Percentiles rank a stretch among this genome's conserved stretches.
Evolutionary conservation across 1,140 invertebrate species (phyloP).

Genomic region (Batillaria attramentaria): DNA sequence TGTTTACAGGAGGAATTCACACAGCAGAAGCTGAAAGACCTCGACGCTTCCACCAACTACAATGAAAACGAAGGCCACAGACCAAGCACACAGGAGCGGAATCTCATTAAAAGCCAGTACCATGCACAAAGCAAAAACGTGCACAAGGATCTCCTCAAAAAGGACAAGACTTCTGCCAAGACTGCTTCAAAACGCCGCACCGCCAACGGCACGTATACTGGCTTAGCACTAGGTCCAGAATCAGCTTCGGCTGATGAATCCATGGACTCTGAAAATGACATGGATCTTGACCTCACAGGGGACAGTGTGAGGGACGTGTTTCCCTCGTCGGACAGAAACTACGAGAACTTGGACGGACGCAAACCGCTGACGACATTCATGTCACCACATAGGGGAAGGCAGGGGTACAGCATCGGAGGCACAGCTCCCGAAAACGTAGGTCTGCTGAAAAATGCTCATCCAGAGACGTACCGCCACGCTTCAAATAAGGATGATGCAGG

Average conservation of each 20-base stretch:
- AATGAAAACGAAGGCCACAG: slow-evolving; percentile 43
- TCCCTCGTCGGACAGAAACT: not conserved
- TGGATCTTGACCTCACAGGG: slow-evolving; percentile 19
- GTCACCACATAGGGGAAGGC: slow-evolving; percentile 5
- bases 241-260: slow-evolving; percentile 50
- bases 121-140: slow-evolving; percentile 49
- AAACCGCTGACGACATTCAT: slow-evolving; percentile 25
- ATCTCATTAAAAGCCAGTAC: slow-evolving; percentile 46
- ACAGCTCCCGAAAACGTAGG: not conserved
- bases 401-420: not conserved
- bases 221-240: slow-evolving; percentile 39
- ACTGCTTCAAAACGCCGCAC: slow-evolving; percentile 31
- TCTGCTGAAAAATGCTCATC: not conserved
- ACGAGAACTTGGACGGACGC: not conserved
- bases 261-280: slow-evolving; percentile 31
- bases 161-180: slow-evolving; percentile 18
- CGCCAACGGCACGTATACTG: slow-evolving; percentile 42
- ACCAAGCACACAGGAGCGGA: slow-evolving; percentile 42
- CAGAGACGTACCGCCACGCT: not conserved
- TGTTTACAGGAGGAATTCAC: slow-evolving; percentile 42
- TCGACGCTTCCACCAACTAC: slow-evolving; percentile 18
- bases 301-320: slow-evolving; percentile 18
- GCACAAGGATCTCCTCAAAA: slow-evolving; percentile 49
- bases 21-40: slow-evolving; percentile 33
- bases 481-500: slow-evolving; percentile 21